Percentiles rank a stretch among this genome's conserved stretches.
Evolutionary conservation across 2,888 invertebrate genomes (phyloP).

Genomic region (Sclerodermus sp.): DNA sequence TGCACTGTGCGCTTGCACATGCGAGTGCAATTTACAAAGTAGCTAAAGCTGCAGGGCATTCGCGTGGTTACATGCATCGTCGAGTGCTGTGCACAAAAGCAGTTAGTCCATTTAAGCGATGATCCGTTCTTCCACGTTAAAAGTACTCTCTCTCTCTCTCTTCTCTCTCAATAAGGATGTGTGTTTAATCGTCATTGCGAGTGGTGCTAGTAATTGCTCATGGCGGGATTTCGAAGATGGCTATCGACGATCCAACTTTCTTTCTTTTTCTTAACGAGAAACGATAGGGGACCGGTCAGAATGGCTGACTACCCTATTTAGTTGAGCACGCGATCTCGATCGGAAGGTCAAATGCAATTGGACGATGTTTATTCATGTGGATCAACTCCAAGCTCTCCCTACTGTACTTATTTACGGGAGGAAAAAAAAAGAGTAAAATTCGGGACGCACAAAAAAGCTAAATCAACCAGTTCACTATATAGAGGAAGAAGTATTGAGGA

Average conservation of each 20-base stretch:
- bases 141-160: too few relatives aligned
- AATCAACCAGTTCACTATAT: constrained; percentile 16
- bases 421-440: neutral
- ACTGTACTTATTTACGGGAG: neutral
- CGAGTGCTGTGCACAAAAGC: constrained; percentile 11
- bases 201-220: neutral
- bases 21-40: too few relatives aligned
- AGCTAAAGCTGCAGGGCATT: too few relatives aligned
- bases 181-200: constrained; percentile 24
- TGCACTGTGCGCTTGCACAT: too few relatives aligned
- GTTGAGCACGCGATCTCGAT: neutral
- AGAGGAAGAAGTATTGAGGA: too few relatives aligned
- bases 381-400: neutral
- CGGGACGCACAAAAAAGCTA: neutral
- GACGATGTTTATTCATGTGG: constrained; percentile 12
- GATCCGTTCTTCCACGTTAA: constrained; percentile 26
- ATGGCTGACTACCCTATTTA: too few relatives aligned
- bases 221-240: neutral
- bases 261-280: too few relatives aligned
- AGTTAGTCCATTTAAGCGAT: constrained; percentile 26
- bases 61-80: too few relatives aligned
- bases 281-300: too few relatives aligned
- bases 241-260: neutral
- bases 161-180: constrained; percentile 19
- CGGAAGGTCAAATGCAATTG: neutral